phyloP scores from a whole-genome alignment of 2,797 vertebrate genomes.

The Pyrocephalus nanus region DNA sequence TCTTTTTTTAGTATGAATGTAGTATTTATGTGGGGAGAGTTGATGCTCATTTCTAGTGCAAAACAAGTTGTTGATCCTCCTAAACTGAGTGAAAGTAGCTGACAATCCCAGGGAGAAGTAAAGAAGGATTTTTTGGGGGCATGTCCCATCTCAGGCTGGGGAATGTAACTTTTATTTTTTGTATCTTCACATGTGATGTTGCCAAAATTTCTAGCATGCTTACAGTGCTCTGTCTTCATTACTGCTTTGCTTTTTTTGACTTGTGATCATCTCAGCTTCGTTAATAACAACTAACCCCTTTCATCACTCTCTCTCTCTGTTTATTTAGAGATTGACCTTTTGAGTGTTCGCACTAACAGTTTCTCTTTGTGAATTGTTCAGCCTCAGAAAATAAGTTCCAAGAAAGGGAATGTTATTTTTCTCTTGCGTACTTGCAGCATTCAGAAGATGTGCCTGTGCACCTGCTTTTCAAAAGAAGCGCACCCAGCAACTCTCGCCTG shows the following conservation, averaged over 20 bases:
- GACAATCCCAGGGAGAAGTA: background rate
- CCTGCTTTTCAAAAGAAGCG: background rate
- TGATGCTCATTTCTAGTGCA: background rate
- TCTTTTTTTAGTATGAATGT: background rate
- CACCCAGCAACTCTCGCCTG: background rate
- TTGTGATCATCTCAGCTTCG: constrained; percentile 43
- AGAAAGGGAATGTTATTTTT: constrained; percentile 61
- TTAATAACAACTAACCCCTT: constrained; percentile 57
- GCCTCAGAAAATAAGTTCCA: constrained; percentile 32
- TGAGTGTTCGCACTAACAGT: constrained; percentile 47
- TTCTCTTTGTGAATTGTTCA: constrained; percentile 63
- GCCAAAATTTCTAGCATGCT: background rate
- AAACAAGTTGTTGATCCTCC: background rate
- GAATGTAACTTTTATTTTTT: background rate
- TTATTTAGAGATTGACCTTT: constrained; percentile 65
- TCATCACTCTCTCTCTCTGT: constrained; percentile 42
- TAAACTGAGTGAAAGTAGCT: background rate
- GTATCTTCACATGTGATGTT: background rate
- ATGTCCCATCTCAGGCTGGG: background rate
- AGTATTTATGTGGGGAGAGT: background rate
- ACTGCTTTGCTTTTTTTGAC: constrained; percentile 50
- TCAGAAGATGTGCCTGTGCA: background rate
- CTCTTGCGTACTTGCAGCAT: background rate
- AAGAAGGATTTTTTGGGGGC: background rate
- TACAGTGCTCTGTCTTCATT: background rate